These are phyloP conservation scores for Lathamus discolor DNA, from an alignment of 2,113 vertebrate genomes.

Conservation along the genomic window DNA sequence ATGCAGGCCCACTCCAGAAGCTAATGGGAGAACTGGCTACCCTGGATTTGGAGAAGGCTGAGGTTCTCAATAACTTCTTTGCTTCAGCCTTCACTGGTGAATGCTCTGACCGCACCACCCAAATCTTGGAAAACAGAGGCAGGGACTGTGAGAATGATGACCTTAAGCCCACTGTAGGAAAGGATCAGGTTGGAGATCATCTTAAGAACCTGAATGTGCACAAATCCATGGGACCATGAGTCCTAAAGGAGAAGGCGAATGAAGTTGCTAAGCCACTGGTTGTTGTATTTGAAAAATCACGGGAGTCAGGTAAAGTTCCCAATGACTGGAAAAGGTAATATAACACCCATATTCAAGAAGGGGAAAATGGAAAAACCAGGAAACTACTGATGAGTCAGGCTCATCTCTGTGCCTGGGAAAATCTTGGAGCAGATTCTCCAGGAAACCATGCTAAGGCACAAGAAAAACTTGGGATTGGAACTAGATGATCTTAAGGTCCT, in stretches of 20 bases:
- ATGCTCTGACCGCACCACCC: not conserved
- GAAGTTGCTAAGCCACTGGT: not conserved
- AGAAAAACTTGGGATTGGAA: not conserved
- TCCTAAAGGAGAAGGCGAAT: not conserved
- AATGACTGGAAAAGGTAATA: not conserved
- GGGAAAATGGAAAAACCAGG: not conserved
- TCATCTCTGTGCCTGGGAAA: not conserved
- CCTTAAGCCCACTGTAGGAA: not conserved
- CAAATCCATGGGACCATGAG: not conserved
- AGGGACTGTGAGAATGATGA: not conserved
- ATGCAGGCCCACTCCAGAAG: rapidly evolving
- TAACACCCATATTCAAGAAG: not conserved
- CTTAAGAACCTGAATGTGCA: not conserved
- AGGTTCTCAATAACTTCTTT: not conserved
- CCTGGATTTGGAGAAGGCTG: not conserved
- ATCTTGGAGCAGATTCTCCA: not conserved
- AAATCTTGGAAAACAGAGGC: not conserved
- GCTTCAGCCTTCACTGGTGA: not conserved
- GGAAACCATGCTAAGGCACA: not conserved
- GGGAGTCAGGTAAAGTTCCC: not conserved
- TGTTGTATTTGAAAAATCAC: not conserved
- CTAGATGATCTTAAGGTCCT: not conserved
- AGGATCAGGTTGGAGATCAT: not conserved
- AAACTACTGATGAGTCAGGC: not conserved
- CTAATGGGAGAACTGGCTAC: not conserved